A percentile compares a stretch with the other conserved stretches of the same genome.
These are phyloP conservation scores for Palythoa caribaeorum DNA, from an alignment of 92 coral and sea anemone genomes.

Conservation along the genomic window DNA sequence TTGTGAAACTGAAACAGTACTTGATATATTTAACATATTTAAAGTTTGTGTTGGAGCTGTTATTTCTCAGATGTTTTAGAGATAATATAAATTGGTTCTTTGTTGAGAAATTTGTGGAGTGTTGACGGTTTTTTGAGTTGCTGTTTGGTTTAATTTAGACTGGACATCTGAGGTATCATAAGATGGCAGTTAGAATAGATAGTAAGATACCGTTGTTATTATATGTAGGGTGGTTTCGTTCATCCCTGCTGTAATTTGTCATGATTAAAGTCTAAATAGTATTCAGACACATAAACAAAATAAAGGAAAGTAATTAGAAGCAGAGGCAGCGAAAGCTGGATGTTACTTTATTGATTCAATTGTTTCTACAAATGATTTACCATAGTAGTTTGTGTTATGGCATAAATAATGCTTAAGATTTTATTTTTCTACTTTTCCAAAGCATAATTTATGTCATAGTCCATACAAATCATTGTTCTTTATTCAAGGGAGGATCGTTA, in stretches of 20 bases:
- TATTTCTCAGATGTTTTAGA: neutral
- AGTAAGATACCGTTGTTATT: neutral
- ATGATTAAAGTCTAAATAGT: constrained; percentile 7
- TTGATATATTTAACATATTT: neutral
- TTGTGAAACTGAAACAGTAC: neutral
- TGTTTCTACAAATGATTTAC: neutral
- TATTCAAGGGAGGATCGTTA: too few species aligned
- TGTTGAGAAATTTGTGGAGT: neutral
- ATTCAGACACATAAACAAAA: neutral
- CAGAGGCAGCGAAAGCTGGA: constrained; percentile 14
- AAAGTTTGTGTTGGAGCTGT: constrained; percentile 18
- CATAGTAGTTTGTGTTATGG: neutral
- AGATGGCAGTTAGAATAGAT: constrained; percentile 1
- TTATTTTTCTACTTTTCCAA: neutral
- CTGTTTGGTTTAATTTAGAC: neutral
- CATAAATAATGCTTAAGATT: neutral
- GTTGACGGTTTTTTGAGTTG: neutral
- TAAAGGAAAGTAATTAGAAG: constrained; percentile 7
- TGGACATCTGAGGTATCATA: constrained; percentile 7
- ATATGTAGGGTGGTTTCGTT: neutral
- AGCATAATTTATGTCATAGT: neutral
- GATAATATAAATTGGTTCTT: constrained; percentile 9
- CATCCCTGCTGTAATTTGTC: constrained; percentile 12
- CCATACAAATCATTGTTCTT: neutral
- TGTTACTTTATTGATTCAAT: neutral